Conservation (phyloP, 2,113 vertebrate genomes). For the Nesogale talazaci region DNA sequence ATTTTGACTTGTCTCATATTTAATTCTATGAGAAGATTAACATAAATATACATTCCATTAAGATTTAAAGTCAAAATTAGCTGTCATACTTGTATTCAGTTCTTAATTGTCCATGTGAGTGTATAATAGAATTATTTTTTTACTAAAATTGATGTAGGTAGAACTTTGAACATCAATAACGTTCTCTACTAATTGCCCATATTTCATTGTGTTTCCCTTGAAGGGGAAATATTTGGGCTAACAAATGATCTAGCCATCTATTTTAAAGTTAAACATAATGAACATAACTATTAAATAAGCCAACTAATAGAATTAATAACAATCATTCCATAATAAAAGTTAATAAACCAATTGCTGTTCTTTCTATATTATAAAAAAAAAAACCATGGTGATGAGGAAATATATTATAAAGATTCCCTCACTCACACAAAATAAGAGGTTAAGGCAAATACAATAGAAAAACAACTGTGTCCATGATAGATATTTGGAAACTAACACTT, state of each 20-base stretch:
- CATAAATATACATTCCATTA: constrained; percentile 40
- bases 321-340: too few relatives aligned
- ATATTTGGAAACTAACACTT: too few relatives aligned
- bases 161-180: constrained; percentile 7
- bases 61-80: constrained; percentile 53
- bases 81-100: constrained; percentile 4
- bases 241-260: not conserved
- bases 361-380: constrained; percentile 21
- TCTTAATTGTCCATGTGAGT: not conserved
- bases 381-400: not conserved
- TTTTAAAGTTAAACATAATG: constrained; percentile 29
- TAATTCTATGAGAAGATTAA: constrained; percentile 9
- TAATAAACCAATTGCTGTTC: not conserved
- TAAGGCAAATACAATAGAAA: constrained; percentile 16
- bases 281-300: not conserved
- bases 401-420: not conserved
- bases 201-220: constrained; percentile 53
- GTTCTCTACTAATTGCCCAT: not conserved
- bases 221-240: constrained; percentile 22
- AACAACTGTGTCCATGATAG: not conserved
- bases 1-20: not conserved
- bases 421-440: not conserved
- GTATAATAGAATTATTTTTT: not conserved
- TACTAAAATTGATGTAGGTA: not conserved
- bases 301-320: too few relatives aligned